Percentiles rank a stretch among this genome's conserved stretches.
Conservation (phyloP, 2,888 invertebrate genomes). For the Tanypteryx hageni region DNA sequence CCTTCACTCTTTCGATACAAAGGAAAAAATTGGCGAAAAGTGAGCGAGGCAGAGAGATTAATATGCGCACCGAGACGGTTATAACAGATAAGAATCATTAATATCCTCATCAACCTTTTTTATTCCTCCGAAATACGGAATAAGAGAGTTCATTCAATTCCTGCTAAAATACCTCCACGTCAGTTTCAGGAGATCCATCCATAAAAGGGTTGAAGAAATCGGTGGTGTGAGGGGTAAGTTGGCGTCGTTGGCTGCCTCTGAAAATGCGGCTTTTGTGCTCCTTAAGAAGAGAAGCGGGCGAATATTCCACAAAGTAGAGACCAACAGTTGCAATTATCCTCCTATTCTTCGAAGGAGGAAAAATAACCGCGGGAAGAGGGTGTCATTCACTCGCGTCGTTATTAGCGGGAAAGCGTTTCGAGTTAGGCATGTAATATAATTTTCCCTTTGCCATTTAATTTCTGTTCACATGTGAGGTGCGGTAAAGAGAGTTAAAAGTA, state of each 20-base stretch:
- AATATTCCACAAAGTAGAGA: too few relatives aligned
- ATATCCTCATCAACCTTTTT: neutral
- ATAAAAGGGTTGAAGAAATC: neutral
- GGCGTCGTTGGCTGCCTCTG: too few relatives aligned
- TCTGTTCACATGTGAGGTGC: neutral
- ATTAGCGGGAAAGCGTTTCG: slow-evolving; percentile 29
- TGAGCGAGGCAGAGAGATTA: too few relatives aligned
- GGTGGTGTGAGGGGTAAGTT: neutral
- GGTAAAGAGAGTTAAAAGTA: neutral
- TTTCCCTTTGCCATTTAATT: neutral
- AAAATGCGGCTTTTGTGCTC: too few relatives aligned
- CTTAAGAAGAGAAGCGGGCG: too few relatives aligned
- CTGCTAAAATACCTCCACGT: too few relatives aligned
- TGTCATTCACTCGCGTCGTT: neutral
- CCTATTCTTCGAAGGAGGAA: neutral
- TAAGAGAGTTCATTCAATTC: slow-evolving; percentile 1
- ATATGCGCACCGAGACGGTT: too few relatives aligned
- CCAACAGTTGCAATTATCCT: slow-evolving; percentile 15
- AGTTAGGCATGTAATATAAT: slow-evolving; percentile 25
- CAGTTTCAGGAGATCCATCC: neutral
- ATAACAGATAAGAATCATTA: slow-evolving; percentile 14
- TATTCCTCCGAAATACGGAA: neutral
- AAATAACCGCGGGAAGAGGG: too few relatives aligned
- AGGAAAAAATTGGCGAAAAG: too few relatives aligned
- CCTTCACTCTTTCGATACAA: too few relatives aligned